Percentiles rank a stretch among this genome's conserved stretches.
phyloP scores from a whole-genome alignment of 2,113 vertebrate genomes.

The Tursiops truncatus region DNA sequence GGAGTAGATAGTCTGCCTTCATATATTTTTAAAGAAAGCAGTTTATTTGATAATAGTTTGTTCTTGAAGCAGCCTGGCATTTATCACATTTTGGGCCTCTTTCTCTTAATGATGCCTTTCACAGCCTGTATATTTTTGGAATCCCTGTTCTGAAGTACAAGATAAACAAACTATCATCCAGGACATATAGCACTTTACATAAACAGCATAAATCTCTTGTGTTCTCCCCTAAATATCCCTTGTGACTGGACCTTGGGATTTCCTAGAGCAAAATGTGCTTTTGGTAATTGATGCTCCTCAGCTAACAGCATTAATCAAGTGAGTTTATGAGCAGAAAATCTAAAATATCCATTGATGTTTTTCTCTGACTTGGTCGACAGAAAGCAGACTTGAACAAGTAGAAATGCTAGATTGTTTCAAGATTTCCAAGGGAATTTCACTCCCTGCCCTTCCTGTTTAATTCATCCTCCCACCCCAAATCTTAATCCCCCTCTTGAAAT shows the following conservation, averaged over 20 bases:
- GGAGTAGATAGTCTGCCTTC: not conserved
- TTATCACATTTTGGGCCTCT: constrained; percentile 21
- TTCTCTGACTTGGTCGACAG: not conserved
- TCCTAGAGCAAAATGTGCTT: not conserved
- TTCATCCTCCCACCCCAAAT: not conserved
- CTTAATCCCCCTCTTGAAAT: not conserved
- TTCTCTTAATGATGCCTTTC: constrained; percentile 30
- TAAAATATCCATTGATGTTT: not conserved
- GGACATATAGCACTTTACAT: constrained; percentile 42
- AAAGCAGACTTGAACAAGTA: not conserved
- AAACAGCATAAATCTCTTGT: constrained; percentile 57
- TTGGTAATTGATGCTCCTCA: constrained; percentile 8
- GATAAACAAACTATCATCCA: constrained; percentile 62
- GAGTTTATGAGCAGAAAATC: constrained; percentile 21
- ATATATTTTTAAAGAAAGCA: constrained; percentile 42
- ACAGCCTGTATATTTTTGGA: constrained; percentile 40
- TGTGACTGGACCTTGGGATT: constrained; percentile 25
- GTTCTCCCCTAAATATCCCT: constrained; percentile 43
- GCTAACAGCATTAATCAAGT: constrained; percentile 46
- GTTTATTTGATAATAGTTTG: constrained; percentile 19
- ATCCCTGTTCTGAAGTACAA: constrained; percentile 46
- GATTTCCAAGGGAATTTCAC: not conserved
- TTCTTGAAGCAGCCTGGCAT: not conserved
- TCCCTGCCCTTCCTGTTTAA: not conserved
- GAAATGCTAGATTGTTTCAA: not conserved